Percentiles rank a stretch among this genome's conserved stretches.
phyloP scores from a whole-genome alignment of 2,113 vertebrate species.

The Aptenodytes patagonicus region DNA sequence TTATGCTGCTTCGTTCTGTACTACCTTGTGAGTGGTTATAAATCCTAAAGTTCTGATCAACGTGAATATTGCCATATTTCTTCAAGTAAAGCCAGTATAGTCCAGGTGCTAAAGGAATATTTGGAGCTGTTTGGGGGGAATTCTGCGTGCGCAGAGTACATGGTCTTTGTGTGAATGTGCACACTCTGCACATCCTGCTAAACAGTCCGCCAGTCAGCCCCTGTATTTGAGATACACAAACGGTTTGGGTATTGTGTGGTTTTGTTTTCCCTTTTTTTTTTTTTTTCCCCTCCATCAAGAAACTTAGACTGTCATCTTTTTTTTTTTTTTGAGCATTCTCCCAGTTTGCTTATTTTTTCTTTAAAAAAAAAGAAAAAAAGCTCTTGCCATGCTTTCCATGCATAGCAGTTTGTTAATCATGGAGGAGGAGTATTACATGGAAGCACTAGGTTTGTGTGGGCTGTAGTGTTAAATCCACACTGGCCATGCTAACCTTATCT shows the following conservation, averaged over 20 bases:
- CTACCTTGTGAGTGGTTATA: neutral
- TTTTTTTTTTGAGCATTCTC: neutral
- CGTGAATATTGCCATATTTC: neutral
- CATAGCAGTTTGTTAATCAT: neutral
- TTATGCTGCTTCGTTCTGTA: neutral
- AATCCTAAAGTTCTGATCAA: neutral
- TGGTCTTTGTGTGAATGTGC: neutral
- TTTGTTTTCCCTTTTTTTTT: neutral
- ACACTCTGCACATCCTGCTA: neutral
- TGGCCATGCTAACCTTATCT: neutral
- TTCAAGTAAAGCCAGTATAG: neutral
- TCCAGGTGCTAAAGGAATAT: neutral
- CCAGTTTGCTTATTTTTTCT: neutral
- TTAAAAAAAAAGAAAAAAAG: neutral
- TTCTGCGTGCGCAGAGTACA: fast-evolving
- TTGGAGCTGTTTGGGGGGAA: neutral
- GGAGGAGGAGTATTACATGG: neutral
- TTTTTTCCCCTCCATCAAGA: neutral
- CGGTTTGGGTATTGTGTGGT: neutral
- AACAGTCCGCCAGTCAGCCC: neutral
- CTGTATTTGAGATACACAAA: neutral
- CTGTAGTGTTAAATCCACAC: neutral
- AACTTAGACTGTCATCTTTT: neutral
- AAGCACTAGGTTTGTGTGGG: neutral
- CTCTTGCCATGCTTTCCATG: neutral